Base-by-base conservation (phyloP, 2,797 vertebrate genomes). In the Paramormyrops hopkinsi region DNA sequence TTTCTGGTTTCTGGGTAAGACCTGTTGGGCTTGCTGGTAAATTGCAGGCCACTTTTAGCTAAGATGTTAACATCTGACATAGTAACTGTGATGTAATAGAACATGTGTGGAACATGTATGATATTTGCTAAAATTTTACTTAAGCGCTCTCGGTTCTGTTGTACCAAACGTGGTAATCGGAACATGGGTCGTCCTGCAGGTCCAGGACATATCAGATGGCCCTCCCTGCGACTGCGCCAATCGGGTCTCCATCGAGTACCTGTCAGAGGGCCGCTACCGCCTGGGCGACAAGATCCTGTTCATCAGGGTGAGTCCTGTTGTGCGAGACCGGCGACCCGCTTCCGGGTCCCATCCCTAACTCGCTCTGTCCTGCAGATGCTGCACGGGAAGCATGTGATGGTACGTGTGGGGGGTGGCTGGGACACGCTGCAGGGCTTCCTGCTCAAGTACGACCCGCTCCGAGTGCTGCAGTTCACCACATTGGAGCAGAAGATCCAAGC, bases 381-480 rank as follows among this genome's bases (percentile, higher is more conserved):
- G 4, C 99, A 99, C 17, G 98, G 97, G 50, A 99, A 99, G 93
- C 99, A 99, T 0, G 98, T 99, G 93, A 99, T 99, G 99, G 99
- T 99, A 44, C 98, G 98, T 3, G 99, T 99, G 0, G 99, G 99
- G 3, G 99, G 99, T 56, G 99, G 99, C 89, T 99, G 99, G 99
- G 99, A 99, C 94, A 99, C 99, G 0, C 97, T 99, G 89, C 97
- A 98, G 84, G 98, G 98, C 7, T 99, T 99, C 94, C 95, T 99
- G 82, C 95, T 96, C 44, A 99, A 99, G 89, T 98, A 99, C 4
- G 99, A 99, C 93, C 99, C 99, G 0, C 97, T 97, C 91, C 94
- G 98, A 2, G 96, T 98, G 62, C 95, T 99, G 90, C 98, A 99
- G 94, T 99, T 99, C 94, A 98, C 98, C 92, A 98, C 97, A 0